Conservation (phyloP, 2,888 invertebrate genomes). For the Chymomyza fuscimana region DNA sequence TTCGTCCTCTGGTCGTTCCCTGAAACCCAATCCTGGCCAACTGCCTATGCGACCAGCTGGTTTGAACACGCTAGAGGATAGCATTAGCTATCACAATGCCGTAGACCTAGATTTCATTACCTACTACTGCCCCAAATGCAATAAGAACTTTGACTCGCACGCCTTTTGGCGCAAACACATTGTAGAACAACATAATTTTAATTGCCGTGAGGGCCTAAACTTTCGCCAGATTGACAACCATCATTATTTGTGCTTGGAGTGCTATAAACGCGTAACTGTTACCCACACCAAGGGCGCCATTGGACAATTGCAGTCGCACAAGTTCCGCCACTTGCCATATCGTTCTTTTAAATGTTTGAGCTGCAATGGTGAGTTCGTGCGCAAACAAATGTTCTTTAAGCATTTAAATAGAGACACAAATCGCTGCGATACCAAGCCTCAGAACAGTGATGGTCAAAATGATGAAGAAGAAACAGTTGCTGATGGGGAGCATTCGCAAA, state of each 20-base stretch:
- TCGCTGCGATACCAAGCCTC: conserved; percentile 58
- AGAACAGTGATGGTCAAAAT: conserved; percentile 24
- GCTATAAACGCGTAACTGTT: conserved; percentile 75
- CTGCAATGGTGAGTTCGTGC: conserved; percentile 72
- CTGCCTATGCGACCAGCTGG: conserved; percentile 61
- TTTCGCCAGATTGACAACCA: conserved; percentile 75
- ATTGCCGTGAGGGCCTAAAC: conserved; percentile 71
- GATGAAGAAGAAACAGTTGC: conserved; percentile 13
- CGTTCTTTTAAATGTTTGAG: conserved; percentile 73
- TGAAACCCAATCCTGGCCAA: conserved; percentile 43
- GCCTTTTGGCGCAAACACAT: conserved; percentile 77
- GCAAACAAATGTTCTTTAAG: conserved; percentile 77
- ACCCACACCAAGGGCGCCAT: conserved; percentile 77
- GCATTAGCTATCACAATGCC: conserved; percentile 74
- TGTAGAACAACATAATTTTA: conserved; percentile 73
- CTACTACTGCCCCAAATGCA: conserved; percentile 74
- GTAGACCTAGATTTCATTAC: conserved; percentile 75
- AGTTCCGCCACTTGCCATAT: conserved; percentile 74
- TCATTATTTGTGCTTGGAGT: conserved; percentile 74
- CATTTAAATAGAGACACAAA: conserved; percentile 74
- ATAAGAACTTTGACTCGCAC: conserved; percentile 71
- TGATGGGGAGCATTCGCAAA: neutral
- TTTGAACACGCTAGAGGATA: conserved; percentile 72
- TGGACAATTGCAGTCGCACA: conserved; percentile 75
- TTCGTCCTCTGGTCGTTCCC: conserved; percentile 44